Conservation (phyloP, 2,888 invertebrate genomes). For the Acleris sparsana region DNA sequence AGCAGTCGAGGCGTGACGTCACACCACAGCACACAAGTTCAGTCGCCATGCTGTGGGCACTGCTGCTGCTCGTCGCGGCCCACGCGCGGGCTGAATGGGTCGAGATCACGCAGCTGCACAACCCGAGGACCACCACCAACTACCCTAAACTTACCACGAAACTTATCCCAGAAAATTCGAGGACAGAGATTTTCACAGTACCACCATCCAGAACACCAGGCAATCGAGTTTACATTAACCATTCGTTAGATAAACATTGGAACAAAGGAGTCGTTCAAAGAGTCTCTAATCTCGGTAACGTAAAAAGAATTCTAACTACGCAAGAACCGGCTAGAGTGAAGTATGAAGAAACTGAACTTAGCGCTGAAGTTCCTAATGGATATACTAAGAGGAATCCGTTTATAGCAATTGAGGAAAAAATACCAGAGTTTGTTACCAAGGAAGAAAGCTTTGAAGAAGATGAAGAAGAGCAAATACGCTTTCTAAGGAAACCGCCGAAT, state of each 20-base stretch:
- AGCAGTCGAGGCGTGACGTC: conserved; percentile 43
- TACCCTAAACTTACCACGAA: conserved; percentile 34
- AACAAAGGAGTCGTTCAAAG: conserved; percentile 50
- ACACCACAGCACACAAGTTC: conserved; percentile 54
- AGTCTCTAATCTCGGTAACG: conserved; percentile 42
- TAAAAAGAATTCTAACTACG: conserved; percentile 28
- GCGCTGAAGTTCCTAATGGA: conserved; percentile 10
- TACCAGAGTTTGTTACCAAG: conserved; percentile 36
- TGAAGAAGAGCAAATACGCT: conserved; percentile 11
- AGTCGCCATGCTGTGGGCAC: conserved; percentile 47
- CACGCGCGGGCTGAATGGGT: conserved; percentile 66
- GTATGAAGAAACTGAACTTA: conserved; percentile 32
- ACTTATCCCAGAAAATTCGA: not conserved
- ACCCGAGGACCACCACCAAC: conserved; percentile 47
- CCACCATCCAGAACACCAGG: conserved; percentile 17
- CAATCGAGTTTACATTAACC: conserved; percentile 52
- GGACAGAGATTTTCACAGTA: conserved; percentile 36
- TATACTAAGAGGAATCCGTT: conserved; percentile 24
- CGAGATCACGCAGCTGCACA: conserved; percentile 69
- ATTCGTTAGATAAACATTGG: conserved; percentile 50
- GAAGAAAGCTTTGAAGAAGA: conserved; percentile 31
- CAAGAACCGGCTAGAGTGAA: conserved; percentile 28
- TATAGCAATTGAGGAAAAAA: conserved; percentile 7
- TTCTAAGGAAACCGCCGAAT: conserved; percentile 13
- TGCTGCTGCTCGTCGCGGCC: conserved; percentile 47